Evolutionary conservation across 2,888 invertebrate species (phyloP), one percentile per base, ranked within the genome.

Genomic region (Cataglyphis rosenhaueri): DNA sequence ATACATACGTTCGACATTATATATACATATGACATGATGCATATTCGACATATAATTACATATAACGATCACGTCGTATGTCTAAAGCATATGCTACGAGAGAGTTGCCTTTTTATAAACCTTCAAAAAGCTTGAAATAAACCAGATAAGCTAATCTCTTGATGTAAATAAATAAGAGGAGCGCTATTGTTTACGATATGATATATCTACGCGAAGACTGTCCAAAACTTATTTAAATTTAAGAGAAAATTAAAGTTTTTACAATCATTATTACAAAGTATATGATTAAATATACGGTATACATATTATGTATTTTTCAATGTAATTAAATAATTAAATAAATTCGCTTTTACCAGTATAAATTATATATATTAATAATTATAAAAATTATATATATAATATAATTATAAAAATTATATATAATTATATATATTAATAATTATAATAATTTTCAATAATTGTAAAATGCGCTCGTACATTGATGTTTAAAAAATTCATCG

Each of bases 1-100:
- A 18, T 59, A 68, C 55, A 15, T 59, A 70, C 21, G 29, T 78
- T 57, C 66, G 59, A 70, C 18, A 21, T 48, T n/a, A 6, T 18
- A 48, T 48, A 48, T 18, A 44, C 21, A 48, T 18, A 44, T 18
- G 44, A 8, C 32, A 2, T 15, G 41, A 25, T 59, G 21, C 41
- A 59, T 6, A 35, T 38, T 38, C 35, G 76, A 55, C 10, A 59
- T 61, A 25, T 59, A 57, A 65, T 52, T 35, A 35, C 41, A n/a
- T 32, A 44, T 32, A 29, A 44, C 29, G 21, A 35, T 66, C 18
- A 32, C 1, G n/a, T n/a, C 8, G n/a, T 52, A n/a, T n/a, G n/a
- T n/a, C n/a, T 59, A 59, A 12, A 25, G 29, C 61, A 8, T 32
- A 8, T 4, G 18, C 18, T 32, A 8, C 35, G 35, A 35, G 35